phyloP scores from a whole-genome alignment of 2,888 invertebrate genomes.

The Lasioglossum malachurum region DNA sequence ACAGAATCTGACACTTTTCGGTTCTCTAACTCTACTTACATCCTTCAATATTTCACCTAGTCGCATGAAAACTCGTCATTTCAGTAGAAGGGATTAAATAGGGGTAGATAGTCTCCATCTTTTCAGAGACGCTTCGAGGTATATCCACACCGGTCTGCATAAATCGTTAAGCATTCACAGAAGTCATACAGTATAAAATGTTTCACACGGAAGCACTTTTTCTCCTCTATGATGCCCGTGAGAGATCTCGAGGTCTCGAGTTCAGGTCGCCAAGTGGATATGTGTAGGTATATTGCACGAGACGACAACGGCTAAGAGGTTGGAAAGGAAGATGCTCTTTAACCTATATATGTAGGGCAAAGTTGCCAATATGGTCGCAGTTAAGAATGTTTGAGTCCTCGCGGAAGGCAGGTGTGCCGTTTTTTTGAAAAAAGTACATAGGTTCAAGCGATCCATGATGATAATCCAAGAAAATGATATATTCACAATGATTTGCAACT shows the following conservation, averaged over 20 bases:
- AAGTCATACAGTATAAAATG: slow-evolving; percentile 62
- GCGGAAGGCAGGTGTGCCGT: background rate
- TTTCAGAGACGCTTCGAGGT: background rate
- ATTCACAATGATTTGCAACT: too few relatives aligned
- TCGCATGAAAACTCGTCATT: background rate
- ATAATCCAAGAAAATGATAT: background rate
- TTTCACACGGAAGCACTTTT: slow-evolving; percentile 51
- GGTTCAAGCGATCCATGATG: background rate
- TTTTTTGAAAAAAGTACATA: background rate
- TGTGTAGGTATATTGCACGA: slow-evolving; percentile 20
- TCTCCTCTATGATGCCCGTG: slow-evolving; percentile 55
- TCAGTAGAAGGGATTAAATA: background rate
- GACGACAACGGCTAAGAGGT: slow-evolving; percentile 33
- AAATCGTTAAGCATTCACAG: slow-evolving; percentile 67
- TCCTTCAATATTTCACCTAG: background rate
- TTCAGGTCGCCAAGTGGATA: slow-evolving; percentile 30
- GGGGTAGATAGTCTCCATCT: background rate
- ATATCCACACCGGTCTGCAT: slow-evolving; percentile 14
- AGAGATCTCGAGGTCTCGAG: slow-evolving; percentile 41
- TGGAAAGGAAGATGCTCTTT: slow-evolving; percentile 26
- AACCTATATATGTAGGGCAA: background rate
- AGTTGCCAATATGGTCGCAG: background rate
- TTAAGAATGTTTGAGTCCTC: background rate
- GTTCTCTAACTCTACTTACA: background rate
- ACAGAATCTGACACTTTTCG: background rate